Evolutionary conservation across 2,113 vertebrate genomes (phyloP).

Genomic region (Malaclemys terrapin): DNA sequence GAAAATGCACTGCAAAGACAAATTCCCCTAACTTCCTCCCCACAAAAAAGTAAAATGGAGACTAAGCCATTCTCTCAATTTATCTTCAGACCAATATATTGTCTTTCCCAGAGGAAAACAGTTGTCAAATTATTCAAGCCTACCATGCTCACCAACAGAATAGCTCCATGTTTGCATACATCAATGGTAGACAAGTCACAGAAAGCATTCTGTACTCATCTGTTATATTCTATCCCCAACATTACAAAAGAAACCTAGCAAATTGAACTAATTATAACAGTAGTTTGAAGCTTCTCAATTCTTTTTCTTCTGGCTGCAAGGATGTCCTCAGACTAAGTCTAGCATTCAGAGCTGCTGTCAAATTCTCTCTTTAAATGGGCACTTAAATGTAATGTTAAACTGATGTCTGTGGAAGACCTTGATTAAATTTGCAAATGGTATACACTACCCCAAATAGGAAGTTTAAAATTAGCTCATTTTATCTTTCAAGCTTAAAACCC

Average conservation of each 20-base stretch:
- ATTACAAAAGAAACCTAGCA: constrained; percentile 41
- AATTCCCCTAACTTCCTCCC: not conserved
- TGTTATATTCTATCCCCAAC: not conserved
- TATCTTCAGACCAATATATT: not conserved
- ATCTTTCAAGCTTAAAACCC: constrained; percentile 37
- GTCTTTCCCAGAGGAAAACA: not conserved
- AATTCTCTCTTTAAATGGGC: constrained; percentile 31
- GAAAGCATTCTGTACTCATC: not conserved
- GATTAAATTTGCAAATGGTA: constrained; percentile 67
- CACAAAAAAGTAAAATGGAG: not conserved
- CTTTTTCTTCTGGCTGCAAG: constrained; percentile 43
- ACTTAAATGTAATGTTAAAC: constrained; percentile 69
- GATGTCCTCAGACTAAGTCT: constrained; percentile 41
- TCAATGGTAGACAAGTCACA: not conserved
- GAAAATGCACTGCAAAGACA: not conserved
- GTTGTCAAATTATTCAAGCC: not conserved
- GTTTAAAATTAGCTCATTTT: constrained; percentile 42
- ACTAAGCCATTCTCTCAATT: not conserved
- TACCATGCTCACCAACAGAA: not conserved
- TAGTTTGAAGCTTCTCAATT: constrained; percentile 55
- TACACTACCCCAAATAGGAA: constrained; percentile 33
- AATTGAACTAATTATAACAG: constrained; percentile 70
- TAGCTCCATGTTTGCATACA: not conserved
- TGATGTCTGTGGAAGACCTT: constrained; percentile 54
- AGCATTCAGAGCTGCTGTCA: constrained; percentile 42